Conservation (phyloP, 2,888 invertebrate genomes). For the Ligdia adustata region DNA sequence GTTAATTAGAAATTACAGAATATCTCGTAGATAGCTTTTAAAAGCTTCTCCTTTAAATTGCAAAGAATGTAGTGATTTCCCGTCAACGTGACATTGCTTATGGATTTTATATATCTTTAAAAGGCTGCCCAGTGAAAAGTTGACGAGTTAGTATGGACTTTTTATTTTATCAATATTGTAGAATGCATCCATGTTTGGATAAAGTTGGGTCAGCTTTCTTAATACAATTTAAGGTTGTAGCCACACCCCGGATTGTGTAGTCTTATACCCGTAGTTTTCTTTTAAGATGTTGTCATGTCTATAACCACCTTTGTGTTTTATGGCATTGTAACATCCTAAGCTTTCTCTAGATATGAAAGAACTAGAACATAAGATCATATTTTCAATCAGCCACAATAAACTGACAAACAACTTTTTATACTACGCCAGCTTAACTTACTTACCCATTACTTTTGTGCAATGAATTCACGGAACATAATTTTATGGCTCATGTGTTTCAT, state of each 20-base stretch:
- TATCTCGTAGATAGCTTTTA: neutral
- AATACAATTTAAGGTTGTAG: constrained; percentile 38
- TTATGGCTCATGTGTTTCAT: too few species aligned
- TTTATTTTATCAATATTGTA: constrained; percentile 73
- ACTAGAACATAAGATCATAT: neutral
- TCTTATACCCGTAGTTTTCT: constrained; percentile 18
- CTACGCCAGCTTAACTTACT: too few species aligned
- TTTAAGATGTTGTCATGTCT: constrained; percentile 24
- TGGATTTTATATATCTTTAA: constrained; percentile 57
- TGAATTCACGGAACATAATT: too few species aligned
- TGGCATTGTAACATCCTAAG: constrained; percentile 24
- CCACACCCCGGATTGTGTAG: constrained; percentile 23
- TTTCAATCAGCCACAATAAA: neutral
- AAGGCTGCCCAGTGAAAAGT: constrained; percentile 73
- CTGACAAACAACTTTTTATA: neutral
- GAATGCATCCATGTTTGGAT: constrained; percentile 66
- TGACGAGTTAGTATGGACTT: constrained; percentile 49
- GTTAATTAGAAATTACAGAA: too few species aligned
- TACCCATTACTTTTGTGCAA: too few species aligned
- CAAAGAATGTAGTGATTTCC: constrained; percentile 54
- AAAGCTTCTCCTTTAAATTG: constrained; percentile 9
- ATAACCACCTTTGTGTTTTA: constrained; percentile 18
- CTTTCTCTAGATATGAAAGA: constrained; percentile 21
- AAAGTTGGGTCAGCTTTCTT: constrained; percentile 65
- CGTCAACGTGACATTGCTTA: constrained; percentile 61